Percentiles rank a stretch among this genome's conserved stretches.
phyloP scores from a whole-genome alignment of 2,797 vertebrate species.

The Lemur catta region DNA sequence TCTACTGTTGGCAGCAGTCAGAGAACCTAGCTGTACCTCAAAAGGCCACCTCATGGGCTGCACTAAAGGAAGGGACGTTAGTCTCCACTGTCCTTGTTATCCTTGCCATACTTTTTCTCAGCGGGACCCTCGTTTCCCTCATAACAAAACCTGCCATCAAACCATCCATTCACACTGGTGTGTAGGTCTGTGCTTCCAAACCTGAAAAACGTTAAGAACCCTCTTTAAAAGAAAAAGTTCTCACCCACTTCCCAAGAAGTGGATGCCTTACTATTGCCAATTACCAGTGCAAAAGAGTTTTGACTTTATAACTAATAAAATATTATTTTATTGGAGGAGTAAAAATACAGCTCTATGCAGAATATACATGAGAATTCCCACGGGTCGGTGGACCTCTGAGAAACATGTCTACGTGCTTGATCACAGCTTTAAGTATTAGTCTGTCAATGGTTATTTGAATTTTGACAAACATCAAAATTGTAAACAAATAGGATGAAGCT shows the following conservation, averaged over 20 bases:
- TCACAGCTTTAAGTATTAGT: background rate
- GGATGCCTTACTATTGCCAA: background rate
- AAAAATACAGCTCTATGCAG: background rate
- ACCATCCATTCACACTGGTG: background rate
- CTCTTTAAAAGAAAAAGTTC: background rate
- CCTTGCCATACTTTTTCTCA: background rate
- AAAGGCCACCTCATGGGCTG: background rate
- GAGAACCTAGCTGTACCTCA: background rate
- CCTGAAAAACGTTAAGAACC: background rate
- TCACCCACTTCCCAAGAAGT: background rate
- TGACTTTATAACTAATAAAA: conserved; percentile 9
- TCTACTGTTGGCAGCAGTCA: background rate
- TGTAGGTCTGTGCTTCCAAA: background rate
- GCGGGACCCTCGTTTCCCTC: background rate
- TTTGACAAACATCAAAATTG: conserved; percentile 9
- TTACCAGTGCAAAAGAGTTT: background rate
- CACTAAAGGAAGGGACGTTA: background rate
- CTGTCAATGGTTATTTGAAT: background rate
- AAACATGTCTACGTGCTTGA: background rate
- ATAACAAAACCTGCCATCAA: background rate
- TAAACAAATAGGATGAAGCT: background rate
- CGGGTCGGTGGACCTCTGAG: background rate
- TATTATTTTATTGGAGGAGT: background rate
- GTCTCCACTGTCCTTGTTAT: background rate
- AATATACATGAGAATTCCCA: background rate